phyloP scores from a whole-genome alignment of 23 tunicate genomes.

The Oikopleura albicans region DNA sequence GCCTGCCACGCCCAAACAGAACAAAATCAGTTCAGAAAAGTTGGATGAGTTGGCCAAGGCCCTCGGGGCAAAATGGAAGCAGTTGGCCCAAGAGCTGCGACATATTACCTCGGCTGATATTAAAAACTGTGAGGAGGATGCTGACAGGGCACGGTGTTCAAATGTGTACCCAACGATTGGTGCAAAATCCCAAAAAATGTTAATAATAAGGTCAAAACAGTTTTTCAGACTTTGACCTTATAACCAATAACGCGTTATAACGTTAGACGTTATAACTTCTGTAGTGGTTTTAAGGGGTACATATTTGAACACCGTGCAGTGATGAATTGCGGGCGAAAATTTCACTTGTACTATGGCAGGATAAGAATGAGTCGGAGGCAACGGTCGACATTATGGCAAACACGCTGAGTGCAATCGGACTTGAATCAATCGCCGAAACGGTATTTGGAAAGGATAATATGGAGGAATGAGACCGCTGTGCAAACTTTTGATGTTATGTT shows the following conservation, averaged over 20 bases:
- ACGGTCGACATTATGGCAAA: background rate
- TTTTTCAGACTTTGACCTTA: no score
- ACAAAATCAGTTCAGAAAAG: background rate
- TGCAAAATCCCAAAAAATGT: no score
- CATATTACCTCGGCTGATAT: background rate
- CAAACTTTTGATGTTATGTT: background rate
- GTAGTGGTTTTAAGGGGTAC: no score
- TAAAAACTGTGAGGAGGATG: conserved; percentile 17
- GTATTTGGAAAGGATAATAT: conserved; percentile 11
- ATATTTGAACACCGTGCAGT: no score
- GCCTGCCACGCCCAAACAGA: background rate
- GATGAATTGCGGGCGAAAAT: background rate
- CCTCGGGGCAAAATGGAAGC: conserved; percentile 4
- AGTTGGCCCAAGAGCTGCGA: background rate
- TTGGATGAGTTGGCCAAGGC: background rate
- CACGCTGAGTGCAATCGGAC: background rate
- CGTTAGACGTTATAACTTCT: no score
- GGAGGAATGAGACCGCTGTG: background rate
- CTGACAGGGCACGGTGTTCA: no score
- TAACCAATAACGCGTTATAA: no score
- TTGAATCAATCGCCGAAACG: background rate
- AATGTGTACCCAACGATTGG: no score
- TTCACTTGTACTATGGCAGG: conserved; percentile 5
- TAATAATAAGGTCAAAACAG: no score
- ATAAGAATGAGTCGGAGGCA: conserved; percentile 1